phyloP scores from a whole-genome alignment of 2,113 vertebrate species.

The Clupea harengus region DNA sequence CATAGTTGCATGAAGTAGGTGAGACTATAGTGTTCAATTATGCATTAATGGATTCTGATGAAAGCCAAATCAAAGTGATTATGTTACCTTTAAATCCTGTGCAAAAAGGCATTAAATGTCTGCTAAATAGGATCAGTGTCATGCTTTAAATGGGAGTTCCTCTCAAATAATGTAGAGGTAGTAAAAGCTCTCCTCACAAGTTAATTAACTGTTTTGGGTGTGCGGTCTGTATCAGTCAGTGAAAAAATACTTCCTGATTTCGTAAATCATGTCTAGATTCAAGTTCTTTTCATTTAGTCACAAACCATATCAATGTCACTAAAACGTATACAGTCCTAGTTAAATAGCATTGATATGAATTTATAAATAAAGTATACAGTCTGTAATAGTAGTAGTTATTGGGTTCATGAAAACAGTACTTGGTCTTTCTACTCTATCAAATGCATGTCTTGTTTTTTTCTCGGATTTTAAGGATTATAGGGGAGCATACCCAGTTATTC shows the following conservation, averaged over 20 bases:
- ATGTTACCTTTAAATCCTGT: not conserved
- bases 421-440: not conserved
- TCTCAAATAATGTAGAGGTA: not conserved
- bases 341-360: not conserved
- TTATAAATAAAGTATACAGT: not conserved
- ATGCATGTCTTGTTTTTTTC: not conserved
- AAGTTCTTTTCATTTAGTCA: not conserved
- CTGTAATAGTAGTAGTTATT: not conserved
- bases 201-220: not conserved
- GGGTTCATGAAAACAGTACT: not conserved
- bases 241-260: not conserved
- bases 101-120: not conserved
- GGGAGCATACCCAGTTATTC: not conserved
- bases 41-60: not conserved
- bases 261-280: not conserved
- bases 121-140: not conserved
- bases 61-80: not conserved
- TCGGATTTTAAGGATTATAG: not conserved
- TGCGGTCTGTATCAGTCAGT: not conserved
- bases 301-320: not conserved
- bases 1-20: not conserved
- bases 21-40: not conserved
- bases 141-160: not conserved
- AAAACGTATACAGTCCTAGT: not conserved
- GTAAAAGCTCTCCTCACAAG: not conserved